These are phyloP conservation scores for Nothocercus nigrocapillus DNA, from an alignment of 2,113 vertebrate species.

Conservation along the genomic window DNA sequence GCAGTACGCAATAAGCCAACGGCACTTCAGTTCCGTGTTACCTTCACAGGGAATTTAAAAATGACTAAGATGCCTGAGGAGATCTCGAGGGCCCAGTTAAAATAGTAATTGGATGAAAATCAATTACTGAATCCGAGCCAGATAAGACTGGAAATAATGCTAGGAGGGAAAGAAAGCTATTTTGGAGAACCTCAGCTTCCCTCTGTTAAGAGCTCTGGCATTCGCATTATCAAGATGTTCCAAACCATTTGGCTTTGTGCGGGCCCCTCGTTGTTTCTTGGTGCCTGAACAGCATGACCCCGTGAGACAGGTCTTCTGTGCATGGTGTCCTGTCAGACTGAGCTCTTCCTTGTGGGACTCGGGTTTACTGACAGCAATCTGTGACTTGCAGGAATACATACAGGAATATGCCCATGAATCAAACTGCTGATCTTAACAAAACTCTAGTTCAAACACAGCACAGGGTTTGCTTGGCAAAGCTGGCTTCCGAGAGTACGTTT, in stretches of 20 bases:
- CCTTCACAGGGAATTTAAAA: not conserved
- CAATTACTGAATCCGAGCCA: not conserved
- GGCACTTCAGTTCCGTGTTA: not conserved
- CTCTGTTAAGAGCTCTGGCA: slow-evolving; percentile 19
- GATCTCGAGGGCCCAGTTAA: not conserved
- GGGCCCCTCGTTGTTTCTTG: not conserved
- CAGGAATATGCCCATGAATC: not conserved
- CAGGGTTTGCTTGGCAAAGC: slow-evolving; percentile 10
- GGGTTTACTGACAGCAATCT: not conserved
- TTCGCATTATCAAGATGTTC: not conserved
- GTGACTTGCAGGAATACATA: not conserved
- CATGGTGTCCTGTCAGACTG: not conserved
- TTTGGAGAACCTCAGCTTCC: slow-evolving; percentile 10
- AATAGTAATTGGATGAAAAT: slow-evolving; percentile 26
- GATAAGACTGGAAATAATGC: not conserved
- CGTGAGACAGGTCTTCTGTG: not conserved
- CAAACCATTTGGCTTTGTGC: slow-evolving; percentile 13
- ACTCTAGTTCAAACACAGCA: not conserved
- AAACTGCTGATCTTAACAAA: not conserved
- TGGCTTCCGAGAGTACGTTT: not conserved
- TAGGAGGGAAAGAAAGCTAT: not conserved
- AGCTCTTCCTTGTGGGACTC: not conserved
- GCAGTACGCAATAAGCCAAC: fast-evolving
- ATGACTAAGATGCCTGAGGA: not conserved
- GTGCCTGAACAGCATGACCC: slow-evolving; percentile 1